Conservation (phyloP, 2,113 vertebrate genomes). For the Poecile atricapillus region DNA sequence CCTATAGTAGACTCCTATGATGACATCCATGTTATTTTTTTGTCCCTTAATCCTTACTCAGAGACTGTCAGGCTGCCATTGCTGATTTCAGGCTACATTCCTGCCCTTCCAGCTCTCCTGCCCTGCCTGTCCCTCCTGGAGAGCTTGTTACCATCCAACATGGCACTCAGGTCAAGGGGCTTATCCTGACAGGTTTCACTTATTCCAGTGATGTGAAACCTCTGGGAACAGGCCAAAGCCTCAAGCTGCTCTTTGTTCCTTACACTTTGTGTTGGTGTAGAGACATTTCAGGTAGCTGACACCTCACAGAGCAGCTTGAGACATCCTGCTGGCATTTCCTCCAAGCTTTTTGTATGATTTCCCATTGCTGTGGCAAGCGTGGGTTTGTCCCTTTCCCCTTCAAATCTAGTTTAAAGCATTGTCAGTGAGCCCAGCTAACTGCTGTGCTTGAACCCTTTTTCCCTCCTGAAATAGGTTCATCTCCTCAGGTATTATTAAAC, state of each 20-base stretch:
- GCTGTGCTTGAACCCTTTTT: background rate
- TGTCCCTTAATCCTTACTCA: background rate
- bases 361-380: background rate
- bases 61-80: background rate
- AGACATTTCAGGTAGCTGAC: background rate
- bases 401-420: background rate
- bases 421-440: background rate
- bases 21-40: background rate
- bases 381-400: background rate
- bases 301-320: background rate
- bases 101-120: background rate
- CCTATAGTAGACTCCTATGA: fast-evolving
- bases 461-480: background rate
- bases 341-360: background rate
- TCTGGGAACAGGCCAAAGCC: background rate
- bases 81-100: background rate
- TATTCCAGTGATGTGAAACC: background rate
- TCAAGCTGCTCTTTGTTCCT: background rate
- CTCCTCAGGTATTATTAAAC: background rate
- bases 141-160: background rate
- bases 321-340: background rate
- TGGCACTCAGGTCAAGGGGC: background rate
- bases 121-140: background rate
- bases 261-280: background rate
- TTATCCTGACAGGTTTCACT: background rate